Evolutionary conservation across 2,888 invertebrate species (phyloP), one percentile per base, ranked within the genome.

Genomic region (Ellobium chinense): DNA sequence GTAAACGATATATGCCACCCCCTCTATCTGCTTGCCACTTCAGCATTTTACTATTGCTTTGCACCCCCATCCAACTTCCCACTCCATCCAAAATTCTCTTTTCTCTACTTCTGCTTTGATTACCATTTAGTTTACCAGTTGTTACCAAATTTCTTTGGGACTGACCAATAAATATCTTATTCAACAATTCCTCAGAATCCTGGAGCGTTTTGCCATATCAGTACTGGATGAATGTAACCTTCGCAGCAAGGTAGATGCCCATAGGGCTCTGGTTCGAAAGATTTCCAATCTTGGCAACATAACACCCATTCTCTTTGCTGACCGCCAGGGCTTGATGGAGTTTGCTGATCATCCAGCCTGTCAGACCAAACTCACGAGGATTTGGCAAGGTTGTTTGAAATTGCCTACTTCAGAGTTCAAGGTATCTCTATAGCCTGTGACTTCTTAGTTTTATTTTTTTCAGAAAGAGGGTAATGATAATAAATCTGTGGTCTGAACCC

Each of bases 311-410:
- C 82, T 85, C 5, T 78, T 93, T 70, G 93, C 92, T 34, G 92
- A 92, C 69, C 80, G 85, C 4, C 88, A 87, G 37, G 86, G 88
- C 21, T 84, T 90, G 80, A 92, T 92, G 92, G 91, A 91, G 75
- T 92, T 93, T 79, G 90, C 92, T 87, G 91, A 89, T 37, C 92
- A 92, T 76, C 89, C 91, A 5, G 88, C 88, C 70, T 92, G 92
- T 83, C 93, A 93, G 86, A 92, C 92, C 3, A 92, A 92, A 82
- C 89, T 93, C n/a, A 92, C 91, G 76, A 83, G 85, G 56, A 91
- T 92, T 75, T 93, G 93, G 93, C 92, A 90, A 80, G 93, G 93
- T 7, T 83, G 88, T 27, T 91, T 93, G 91, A 91, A 90, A 0
- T 87, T 90, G 31, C 91, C 91, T 84, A 93, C 92, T 5, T 87